phyloP scores from a whole-genome alignment of 2,113 vertebrate species.

The Osmerus eperlanus region DNA sequence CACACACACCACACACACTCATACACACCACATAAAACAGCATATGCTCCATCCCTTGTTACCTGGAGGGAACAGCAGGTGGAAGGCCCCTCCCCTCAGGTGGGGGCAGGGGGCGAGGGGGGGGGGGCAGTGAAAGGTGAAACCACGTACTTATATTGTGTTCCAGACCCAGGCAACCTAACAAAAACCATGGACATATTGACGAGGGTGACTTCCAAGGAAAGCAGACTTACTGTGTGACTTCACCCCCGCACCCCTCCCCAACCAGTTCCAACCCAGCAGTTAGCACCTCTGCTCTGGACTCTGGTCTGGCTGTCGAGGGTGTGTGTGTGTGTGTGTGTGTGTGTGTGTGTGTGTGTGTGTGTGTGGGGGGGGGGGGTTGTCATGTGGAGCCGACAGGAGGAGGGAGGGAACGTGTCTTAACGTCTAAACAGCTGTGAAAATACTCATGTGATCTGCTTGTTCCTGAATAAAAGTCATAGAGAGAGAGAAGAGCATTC shows the following conservation, averaged over 20 bases:
- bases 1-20: neutral
- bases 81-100: slow-evolving; percentile 50
- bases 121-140: neutral
- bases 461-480: neutral
- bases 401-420: neutral
- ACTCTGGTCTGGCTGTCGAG: neutral
- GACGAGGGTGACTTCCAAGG: neutral
- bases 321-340: neutral
- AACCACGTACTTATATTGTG: slow-evolving; percentile 3
- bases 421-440: slow-evolving; percentile 36
- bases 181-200: neutral
- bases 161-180: slow-evolving; percentile 6
- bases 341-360: slow-evolving; percentile 11
- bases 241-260: neutral
- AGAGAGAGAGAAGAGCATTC: neutral
- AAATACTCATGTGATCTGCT: slow-evolving; percentile 27
- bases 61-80: slow-evolving; percentile 70
- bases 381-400: neutral
- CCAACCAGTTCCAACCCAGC: neutral
- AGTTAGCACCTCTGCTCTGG: neutral
- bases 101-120: neutral
- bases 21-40: slow-evolving; percentile 47
- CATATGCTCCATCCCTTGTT: slow-evolving; percentile 59
- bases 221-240: neutral
- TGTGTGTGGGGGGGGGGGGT: neutral